These are phyloP conservation scores for Aphaenogaster rudis DNA, from an alignment of 1,140 invertebrate species.

Conservation along the genomic window DNA sequence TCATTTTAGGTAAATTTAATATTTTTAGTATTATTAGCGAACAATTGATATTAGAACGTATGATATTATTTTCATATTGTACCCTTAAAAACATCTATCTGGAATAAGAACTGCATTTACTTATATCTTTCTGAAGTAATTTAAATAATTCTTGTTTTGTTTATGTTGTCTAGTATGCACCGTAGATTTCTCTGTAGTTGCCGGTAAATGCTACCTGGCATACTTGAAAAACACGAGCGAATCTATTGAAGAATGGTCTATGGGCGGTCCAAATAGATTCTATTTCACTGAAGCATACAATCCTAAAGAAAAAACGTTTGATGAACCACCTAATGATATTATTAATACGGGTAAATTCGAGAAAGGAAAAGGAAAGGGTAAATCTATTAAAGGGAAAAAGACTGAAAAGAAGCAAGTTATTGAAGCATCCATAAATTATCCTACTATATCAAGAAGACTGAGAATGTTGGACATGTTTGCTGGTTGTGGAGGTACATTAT, in stretches of 20 bases:
- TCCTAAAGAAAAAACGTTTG: conserved; percentile 87
- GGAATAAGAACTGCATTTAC: not conserved
- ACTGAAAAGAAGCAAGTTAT: conserved; percentile 63
- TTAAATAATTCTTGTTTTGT: conserved; percentile 48
- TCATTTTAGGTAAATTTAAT: not conserved
- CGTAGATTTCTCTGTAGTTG: conserved; percentile 87
- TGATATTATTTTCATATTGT: not conserved
- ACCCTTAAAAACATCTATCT: not conserved
- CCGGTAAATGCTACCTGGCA: conserved; percentile 89
- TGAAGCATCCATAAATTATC: conserved; percentile 78
- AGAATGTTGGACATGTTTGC: conserved; percentile 95
- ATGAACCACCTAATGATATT: conserved; percentile 89
- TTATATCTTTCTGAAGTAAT: not conserved
- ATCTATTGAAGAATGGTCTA: conserved; percentile 89
- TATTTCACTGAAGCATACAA: conserved; percentile 93
- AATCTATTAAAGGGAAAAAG: conserved; percentile 87
- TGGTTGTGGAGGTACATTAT: conserved; percentile 92
- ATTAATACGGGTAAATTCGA: conserved; percentile 88
- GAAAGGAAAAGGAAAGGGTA: conserved; percentile 90
- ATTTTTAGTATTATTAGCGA: conserved; percentile 31
- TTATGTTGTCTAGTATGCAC: conserved; percentile 84
- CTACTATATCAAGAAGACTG: conserved; percentile 86
- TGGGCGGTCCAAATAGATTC: conserved; percentile 90
- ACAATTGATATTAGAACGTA: conserved; percentile 32
- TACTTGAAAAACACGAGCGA: conserved; percentile 88